Base-by-base conservation (phyloP, 2,888 invertebrate species). In the Zaprionus obscuricornis region DNA sequence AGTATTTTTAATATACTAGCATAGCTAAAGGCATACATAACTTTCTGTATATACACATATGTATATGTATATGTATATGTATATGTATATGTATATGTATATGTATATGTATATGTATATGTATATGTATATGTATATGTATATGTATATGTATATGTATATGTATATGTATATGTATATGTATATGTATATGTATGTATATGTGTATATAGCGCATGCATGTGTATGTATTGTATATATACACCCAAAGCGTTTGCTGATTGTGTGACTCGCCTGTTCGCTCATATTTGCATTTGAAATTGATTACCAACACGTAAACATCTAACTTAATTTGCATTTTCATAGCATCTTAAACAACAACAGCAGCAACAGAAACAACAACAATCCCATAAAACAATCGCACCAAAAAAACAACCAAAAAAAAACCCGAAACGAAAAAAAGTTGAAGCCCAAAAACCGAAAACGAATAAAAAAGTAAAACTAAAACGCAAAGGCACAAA, bases 251-350 rank as follows among this genome's bases (percentile, higher is more conserved):
- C 13, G 43, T 10, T 10, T 22, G 24, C 24, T 17, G 37, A 13
- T 26, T n/a, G 11, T 17, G 24, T 2, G 42, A 11, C 42, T 13
- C n/a, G 6, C 4, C n/a, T n/a, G n/a, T 22, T 50, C 26, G 26
- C 50, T 31, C 36, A 46, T 16, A 17, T 52, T 18, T 36, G 40
- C 24, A 43, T 50, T 50, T 65, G 57, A 57, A 34, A 33, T 46
- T 55, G 60, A 72, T 74, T 69, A 74, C 51, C 55, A 66, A 60
- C 58, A 58, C 72, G 55, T 62, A 62, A 74, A 62, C 74, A 74
- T 66, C 66, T 59, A 73, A 66, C 58, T 63, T 59, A 74, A 73
- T 73, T 73, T 74, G 56, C 74, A 73, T 72, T 69, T 66, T 74
- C 70, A 70, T 72, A 59, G 73, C 49, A 52, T 74, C 57, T 51